Base-by-base conservation (phyloP, 2,797 vertebrate species). In the Tapera naevia region DNA sequence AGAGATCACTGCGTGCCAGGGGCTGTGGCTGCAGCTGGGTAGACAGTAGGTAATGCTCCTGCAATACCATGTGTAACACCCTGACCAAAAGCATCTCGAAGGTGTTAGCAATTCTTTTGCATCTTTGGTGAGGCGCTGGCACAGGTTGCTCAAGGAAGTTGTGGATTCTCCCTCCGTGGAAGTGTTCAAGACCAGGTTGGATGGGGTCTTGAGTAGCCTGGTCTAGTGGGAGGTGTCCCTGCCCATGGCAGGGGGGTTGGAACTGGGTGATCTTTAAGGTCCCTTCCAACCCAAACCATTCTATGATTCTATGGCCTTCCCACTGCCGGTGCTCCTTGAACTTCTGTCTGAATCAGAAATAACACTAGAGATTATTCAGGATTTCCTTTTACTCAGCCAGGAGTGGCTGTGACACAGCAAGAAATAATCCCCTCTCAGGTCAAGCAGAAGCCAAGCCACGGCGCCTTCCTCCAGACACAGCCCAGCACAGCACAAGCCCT, bases 371-470 rank as follows among this genome's bases (percentile, higher is more conserved):
- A 88, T 93, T 88, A 76, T 30, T 82, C 54, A 70, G 83, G 86
- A 88, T 96, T 95, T 96, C 80, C 69, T 95, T 70, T 95, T 93
- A 80, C 72, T 92, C 71, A 90, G 86, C 43, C 80, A 88, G 67
- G 84, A 89, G 79, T 64, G 73, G 70, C 86, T 89, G 72, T 96
- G 92, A 89, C 83, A 94, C 80, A 93, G 93, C 91, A 94, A 92
- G 73, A 94, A 92, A 78, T 86, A 89, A 91, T 88, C 90, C 78
- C 8, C 17, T 85, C 43, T 69, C 39, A 43, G 81, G 56, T 95
- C 69, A 92, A 37, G 25, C 54, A 58, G 53, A 57, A 73, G 69
- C 66, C 67, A 80, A 71, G 43, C 25, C 56, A 37, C 43, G 1
- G 3, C 5, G 4, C 41, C 67, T 64, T 88, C 23, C 60, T 46